Percentiles rank a stretch among this genome's conserved stretches.
Conservation (phyloP, 2,888 invertebrate genomes). For the Linnaemya tessellans region DNA sequence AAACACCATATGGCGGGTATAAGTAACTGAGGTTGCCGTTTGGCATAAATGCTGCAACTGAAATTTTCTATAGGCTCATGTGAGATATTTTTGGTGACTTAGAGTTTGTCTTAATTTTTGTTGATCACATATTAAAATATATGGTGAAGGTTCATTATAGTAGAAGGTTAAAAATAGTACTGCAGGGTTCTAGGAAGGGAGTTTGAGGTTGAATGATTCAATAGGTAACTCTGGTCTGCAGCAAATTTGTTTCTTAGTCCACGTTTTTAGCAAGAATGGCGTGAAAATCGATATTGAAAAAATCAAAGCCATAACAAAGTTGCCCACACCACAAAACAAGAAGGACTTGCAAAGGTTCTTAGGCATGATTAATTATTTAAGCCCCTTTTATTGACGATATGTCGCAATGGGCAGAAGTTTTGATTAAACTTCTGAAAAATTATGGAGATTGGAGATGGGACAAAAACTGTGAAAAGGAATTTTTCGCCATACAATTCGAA, state of each 20-base stretch:
- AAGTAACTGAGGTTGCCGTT: slow-evolving; percentile 44
- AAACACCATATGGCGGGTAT: slow-evolving; percentile 53
- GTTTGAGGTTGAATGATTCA: background rate
- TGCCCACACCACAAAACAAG: background rate
- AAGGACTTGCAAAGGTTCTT: slow-evolving; percentile 10
- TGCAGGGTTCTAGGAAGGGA: slow-evolving; percentile 2
- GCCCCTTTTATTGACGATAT: background rate
- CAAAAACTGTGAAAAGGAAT: slow-evolving; percentile 35
- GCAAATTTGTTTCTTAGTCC: background rate
- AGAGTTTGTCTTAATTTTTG: slow-evolving; percentile 18
- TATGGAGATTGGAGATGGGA: slow-evolving; percentile 13
- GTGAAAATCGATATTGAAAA: background rate
- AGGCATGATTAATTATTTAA: background rate
- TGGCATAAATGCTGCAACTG: slow-evolving; percentile 43
- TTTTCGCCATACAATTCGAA: slow-evolving; percentile 14
- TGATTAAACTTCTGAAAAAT: background rate
- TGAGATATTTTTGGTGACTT: slow-evolving; percentile 32
- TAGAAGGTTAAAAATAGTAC: background rate
- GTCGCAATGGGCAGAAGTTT: background rate
- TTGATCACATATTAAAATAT: background rate
- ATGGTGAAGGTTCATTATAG: background rate
- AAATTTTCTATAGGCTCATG: slow-evolving; percentile 51
- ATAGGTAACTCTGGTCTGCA: background rate
- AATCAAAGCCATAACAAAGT: background rate
- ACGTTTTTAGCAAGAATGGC: slow-evolving; percentile 15